phyloP scores from a whole-genome alignment of 92 coral and sea anemone genomes.

The Siderastrea radians region DNA sequence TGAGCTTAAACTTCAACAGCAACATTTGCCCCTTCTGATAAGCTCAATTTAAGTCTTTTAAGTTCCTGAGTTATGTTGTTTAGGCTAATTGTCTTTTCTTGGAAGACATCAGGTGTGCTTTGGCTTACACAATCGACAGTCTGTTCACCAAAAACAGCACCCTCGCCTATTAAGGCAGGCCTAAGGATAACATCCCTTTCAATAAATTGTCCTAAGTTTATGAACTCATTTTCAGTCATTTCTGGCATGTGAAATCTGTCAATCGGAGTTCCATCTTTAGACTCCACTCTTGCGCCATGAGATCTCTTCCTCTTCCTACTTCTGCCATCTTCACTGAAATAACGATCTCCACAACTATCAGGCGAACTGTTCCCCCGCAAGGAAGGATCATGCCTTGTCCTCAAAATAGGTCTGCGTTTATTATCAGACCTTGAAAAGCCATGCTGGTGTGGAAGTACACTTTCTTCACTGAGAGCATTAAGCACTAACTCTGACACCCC shows the following conservation, averaged over 20 bases:
- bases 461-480: slow-evolving; percentile 41
- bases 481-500: slow-evolving; percentile 39
- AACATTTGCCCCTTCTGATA: not conserved
- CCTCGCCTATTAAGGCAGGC: slow-evolving; percentile 10
- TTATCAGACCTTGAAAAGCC: slow-evolving; percentile 45
- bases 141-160: not conserved
- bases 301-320: slow-evolving; percentile 62
- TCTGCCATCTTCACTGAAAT: not conserved
- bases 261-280: slow-evolving; percentile 66
- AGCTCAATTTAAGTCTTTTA: slow-evolving; percentile 37
- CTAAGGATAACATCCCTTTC: slow-evolving; percentile 69
- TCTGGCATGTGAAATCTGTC: slow-evolving; percentile 51
- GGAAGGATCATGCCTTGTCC: not conserved
- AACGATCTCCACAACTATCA: not conserved
- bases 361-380: not conserved
- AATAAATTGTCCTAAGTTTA: slow-evolving; percentile 64
- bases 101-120: not conserved
- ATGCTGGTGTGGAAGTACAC: slow-evolving; percentile 33
- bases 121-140: not conserved
- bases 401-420: slow-evolving; percentile 49
- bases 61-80: slow-evolving; percentile 21
- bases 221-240: slow-evolving; percentile 38
- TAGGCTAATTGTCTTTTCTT: not conserved
- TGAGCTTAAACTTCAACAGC: slow-evolving; percentile 24
- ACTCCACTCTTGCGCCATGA: slow-evolving; percentile 54